Conservation (phyloP, 2,113 vertebrate species). For the Strix aluco region DNA sequence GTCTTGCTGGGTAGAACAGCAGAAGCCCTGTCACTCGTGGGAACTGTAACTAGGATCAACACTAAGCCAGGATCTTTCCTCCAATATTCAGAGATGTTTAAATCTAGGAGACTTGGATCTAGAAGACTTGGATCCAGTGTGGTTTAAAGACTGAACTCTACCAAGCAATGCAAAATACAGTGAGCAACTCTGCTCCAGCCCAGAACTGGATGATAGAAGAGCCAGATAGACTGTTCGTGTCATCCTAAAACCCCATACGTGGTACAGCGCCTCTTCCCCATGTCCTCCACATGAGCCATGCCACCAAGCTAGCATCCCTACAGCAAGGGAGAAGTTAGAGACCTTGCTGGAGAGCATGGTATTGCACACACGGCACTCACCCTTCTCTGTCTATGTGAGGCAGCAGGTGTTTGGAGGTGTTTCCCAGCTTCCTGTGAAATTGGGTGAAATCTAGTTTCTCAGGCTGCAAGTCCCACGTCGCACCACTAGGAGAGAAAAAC, state of each 20-base stretch:
- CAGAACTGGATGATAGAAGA: background rate
- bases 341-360: background rate
- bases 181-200: background rate
- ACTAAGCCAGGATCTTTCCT: background rate
- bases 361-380: conserved; percentile 66
- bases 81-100: background rate
- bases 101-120: background rate
- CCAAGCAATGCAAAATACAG: background rate
- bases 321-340: background rate
- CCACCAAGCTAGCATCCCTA: background rate
- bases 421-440: conserved; percentile 88
- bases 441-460: conserved; percentile 97
- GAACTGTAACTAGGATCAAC: background rate
- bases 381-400: conserved; percentile 94
- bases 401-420: conserved; percentile 85
- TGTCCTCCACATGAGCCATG: fast-evolving
- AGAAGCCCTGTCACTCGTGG: background rate
- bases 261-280: background rate
- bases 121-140: too few relatives aligned
- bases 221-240: background rate
- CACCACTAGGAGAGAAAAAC: conserved; percentile 78
- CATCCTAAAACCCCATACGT: fast-evolving
- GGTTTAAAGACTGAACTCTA: background rate
- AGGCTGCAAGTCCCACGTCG: conserved; percentile 95
- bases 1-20: background rate